A percentile compares a stretch with the other conserved stretches of the same genome.
These are phyloP conservation scores for Ips nitidus DNA, from an alignment of 1,140 invertebrate species.

Conservation along the genomic window DNA sequence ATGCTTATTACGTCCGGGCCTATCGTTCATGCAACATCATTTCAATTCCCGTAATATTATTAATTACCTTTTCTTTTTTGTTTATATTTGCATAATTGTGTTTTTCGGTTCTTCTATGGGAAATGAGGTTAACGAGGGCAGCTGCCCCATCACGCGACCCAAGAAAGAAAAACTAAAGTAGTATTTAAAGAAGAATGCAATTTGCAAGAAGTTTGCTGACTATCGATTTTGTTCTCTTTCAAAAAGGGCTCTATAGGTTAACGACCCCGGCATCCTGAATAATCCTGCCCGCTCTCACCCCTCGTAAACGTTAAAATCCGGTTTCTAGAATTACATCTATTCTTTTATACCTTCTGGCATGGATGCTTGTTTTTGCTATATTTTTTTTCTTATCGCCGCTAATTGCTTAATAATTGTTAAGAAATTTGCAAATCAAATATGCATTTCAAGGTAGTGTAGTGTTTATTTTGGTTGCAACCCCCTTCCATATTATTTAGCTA, in stretches of 20 bases:
- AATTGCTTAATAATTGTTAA: too few species aligned
- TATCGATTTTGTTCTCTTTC: slow-evolving; percentile 19
- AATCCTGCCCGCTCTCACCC: slow-evolving; percentile 15
- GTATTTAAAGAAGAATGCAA: neutral
- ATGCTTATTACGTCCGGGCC: slow-evolving; percentile 17
- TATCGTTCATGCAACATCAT: slow-evolving; percentile 7
- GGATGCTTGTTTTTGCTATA: neutral
- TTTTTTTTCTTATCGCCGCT: neutral
- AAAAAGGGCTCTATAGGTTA: slow-evolving; percentile 13
- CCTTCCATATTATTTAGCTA: too few species aligned
- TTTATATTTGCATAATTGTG: neutral
- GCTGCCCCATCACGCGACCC: too few species aligned
- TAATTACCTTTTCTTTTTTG: neutral
- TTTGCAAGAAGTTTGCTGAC: slow-evolving; percentile 1
- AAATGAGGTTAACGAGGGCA: too few species aligned
- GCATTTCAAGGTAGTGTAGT: too few species aligned
- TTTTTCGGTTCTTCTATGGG: neutral
- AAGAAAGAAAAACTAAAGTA: too few species aligned
- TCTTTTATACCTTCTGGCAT: neutral
- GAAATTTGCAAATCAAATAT: too few species aligned
- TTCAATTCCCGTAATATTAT: too few species aligned
- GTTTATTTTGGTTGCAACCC: too few species aligned
- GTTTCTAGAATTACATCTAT: slow-evolving; percentile 19
- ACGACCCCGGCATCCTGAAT: slow-evolving; percentile 27
- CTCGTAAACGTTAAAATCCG: slow-evolving; percentile 10